Base-by-base conservation (phyloP, 2,113 vertebrate genomes). In the Anolis carolinensis region DNA sequence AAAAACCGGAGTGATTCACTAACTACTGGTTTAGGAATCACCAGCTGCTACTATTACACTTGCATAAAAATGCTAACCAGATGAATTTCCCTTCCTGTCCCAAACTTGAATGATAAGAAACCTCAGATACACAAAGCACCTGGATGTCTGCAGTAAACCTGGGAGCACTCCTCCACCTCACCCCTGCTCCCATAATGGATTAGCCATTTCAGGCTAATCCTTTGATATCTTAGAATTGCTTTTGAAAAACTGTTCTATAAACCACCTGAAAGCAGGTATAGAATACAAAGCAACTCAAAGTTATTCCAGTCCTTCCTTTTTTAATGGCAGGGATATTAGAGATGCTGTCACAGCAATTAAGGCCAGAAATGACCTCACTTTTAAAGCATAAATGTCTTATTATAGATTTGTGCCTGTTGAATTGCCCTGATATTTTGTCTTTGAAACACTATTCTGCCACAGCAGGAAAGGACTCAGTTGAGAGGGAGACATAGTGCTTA, bases 341-440 rank as follows among this genome's bases (percentile, higher is more conserved):
- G 65, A 63, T 83, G 62, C n/a, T 85, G 39, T 87, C 85, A 74
- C 86, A 62, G 62, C 87, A 93, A 84, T 93, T 92, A 93, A 86
- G 79, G 79, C 83, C 81, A 79, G 90, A 91, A 87, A 86, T 90
- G 85, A 93, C 83, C 83, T 83, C 85, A 32, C 39, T 86, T 78
- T 78, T 70, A 81, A 81, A 81, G 65, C 63, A 86, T 92, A 83
- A 94, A 89, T 91, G 72, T 78, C 71, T 89, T 88, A 81, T 89
- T 90, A 90, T 79, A 55, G 80, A 88, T 70, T 92, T 93, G 88
- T 87, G 75, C 79, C 55, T 90, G 87, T 71, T 79, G 86, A 83
- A 85, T 77, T 90, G 87, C 85, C 65, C 27, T 50, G 73, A 44
- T 92, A 63, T 86, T 88, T 87, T 91, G 65, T 91, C 73, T 92